These are phyloP conservation scores for Stenoptilia bipunctidactyla DNA, from an alignment of 2,888 invertebrate genomes.

Conservation along the genomic window DNA sequence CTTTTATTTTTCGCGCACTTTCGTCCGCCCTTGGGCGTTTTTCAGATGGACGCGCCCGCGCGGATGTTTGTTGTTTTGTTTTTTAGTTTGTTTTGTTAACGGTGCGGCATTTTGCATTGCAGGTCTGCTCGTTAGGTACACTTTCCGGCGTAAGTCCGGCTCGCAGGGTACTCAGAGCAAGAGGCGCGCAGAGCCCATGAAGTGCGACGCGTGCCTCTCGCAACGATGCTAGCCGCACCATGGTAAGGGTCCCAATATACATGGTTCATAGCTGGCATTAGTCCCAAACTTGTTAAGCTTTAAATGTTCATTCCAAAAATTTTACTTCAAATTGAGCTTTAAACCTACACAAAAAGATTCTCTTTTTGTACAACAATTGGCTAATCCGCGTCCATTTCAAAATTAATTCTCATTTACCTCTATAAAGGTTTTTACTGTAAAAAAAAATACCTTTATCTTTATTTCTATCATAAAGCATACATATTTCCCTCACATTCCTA, in stretches of 20 bases:
- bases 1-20: conserved; percentile 53
- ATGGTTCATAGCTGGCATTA: conserved; percentile 34
- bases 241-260: conserved; percentile 53
- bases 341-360: too few relatives aligned
- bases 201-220: conserved; percentile 71
- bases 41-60: conserved; percentile 66
- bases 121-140: conserved; percentile 74
- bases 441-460: too few relatives aligned
- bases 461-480: too few relatives aligned
- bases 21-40: conserved; percentile 61
- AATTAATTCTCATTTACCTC: conserved; percentile 20
- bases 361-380: conserved; percentile 21
- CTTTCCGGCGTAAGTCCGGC: conserved; percentile 72
- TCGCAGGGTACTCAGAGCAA: conserved; percentile 66
- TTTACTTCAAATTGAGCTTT: too few relatives aligned
- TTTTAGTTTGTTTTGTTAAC: conserved; percentile 65
- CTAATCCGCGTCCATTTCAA: conserved; percentile 48
- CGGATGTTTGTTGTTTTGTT: conserved; percentile 27
- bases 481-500: conserved; percentile 5
- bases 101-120: conserved; percentile 70
- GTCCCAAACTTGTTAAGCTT: conserved; percentile 13
- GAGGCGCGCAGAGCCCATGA: conserved; percentile 64
- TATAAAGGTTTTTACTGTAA: too few relatives aligned
- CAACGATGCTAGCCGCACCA: conserved; percentile 69
- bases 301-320: too few relatives aligned